phyloP scores from a whole-genome alignment of 2,113 vertebrate species.

The Marmota flaviventris region DNA sequence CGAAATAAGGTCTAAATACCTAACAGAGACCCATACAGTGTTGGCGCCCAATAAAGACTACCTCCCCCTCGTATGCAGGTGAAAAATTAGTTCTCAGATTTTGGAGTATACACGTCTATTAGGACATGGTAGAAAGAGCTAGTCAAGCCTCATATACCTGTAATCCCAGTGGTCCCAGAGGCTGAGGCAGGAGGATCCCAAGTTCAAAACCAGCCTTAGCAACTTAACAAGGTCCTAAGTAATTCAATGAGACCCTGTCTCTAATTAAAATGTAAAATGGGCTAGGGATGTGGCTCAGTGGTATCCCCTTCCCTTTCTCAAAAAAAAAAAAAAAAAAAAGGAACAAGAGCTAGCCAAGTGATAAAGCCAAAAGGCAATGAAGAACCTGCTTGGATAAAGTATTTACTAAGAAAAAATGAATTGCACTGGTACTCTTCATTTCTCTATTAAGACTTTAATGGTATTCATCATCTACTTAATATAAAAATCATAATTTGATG shows the following conservation, averaged over 20 bases:
- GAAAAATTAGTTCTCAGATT: background rate
- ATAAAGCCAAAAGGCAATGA: background rate
- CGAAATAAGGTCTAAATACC: background rate
- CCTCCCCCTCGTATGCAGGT: background rate
- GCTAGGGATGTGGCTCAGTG: no score
- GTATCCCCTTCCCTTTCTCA: no score
- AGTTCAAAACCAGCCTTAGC: no score
- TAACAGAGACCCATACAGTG: background rate
- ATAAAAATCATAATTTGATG: slow-evolving; percentile 12
- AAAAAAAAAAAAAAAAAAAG: no score
- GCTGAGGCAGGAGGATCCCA: no score
- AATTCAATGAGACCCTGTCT: no score
- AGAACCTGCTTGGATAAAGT: background rate
- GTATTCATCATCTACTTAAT: background rate
- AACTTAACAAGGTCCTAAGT: no score
- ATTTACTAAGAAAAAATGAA: background rate
- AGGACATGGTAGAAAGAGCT: background rate
- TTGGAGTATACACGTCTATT: background rate
- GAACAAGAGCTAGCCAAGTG: no score
- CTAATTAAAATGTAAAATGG: no score
- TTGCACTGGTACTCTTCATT: background rate
- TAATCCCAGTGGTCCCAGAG: no score
- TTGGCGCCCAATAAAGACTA: background rate
- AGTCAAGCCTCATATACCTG: background rate
- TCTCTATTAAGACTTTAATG: background rate